Base-by-base conservation (phyloP, 1,140 invertebrate species). In the Psilanteris sp. region DNA sequence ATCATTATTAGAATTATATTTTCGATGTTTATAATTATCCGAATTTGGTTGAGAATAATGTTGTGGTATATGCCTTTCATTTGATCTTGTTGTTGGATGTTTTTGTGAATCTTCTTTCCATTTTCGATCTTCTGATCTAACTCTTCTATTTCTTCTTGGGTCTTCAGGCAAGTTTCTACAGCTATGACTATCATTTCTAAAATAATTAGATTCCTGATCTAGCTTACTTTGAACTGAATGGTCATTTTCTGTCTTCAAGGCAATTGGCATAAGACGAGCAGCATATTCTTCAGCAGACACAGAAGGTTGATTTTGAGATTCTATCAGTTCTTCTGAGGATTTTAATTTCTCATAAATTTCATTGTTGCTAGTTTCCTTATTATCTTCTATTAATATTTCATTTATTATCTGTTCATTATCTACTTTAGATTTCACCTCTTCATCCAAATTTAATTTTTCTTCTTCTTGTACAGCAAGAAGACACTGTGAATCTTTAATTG, bases 221-320 rank as follows among this genome's bases (percentile, higher is more conserved):
- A 11, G 24, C 16, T 14, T 13, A 27, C 10, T 15, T 13, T 18
- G 15, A 3, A 11, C 5, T 8, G 4, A 31, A 7, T 43, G 11
- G 18, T 20, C 16, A 1, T 43, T 18, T 5, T 29, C 26, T 29
- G 3, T 46, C 9, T 44, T 66, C 6, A 54, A 24, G 10, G 11
- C 39, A 1, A 54, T 4, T 0, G 27, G 46, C 27, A 52, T n/a
- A 9, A 66, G 14, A n/a, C 61, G 36, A 20, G 61, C 46, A 1
- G 61, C 61, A 16, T 66, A 66, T 13, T 66, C 61, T 44, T 66
- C 48, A 1, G 36, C 36, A 18, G 61, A 66, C 15, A 66, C 15
- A n/a, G 61, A 64, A 14, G 16, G 15, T n/a, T n/a, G n/a, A n/a
- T n/a, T n/a, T n/a, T n/a, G n/a, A n/a, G n/a, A n/a, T n/a, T n/a